These are phyloP conservation scores for Epinephelus fuscoguttatus DNA, from an alignment of 2,113 vertebrate species.

Conservation along the genomic window DNA sequence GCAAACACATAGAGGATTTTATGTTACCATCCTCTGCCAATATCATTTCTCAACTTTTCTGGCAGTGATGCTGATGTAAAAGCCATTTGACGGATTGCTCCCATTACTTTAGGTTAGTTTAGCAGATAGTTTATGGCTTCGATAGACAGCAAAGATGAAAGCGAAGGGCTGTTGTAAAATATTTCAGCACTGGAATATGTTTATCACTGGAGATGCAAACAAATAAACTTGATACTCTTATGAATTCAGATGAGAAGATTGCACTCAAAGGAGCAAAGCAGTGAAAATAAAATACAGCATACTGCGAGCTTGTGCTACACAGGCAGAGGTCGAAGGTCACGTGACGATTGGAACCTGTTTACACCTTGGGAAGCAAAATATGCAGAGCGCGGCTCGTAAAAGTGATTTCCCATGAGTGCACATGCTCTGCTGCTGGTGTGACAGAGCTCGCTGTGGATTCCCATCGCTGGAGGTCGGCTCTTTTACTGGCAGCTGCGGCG, in stretches of 20 bases:
- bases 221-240: conserved; percentile 1
- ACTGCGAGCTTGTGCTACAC: background rate
- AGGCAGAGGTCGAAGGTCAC: conserved; percentile 29
- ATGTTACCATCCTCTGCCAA: conserved; percentile 66
- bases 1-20: conserved; percentile 67
- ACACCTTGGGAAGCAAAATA: conserved; percentile 22
- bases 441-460: conserved; percentile 33
- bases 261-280: conserved; percentile 19
- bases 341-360: conserved; percentile 29
- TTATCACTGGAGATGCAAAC: conserved; percentile 14
- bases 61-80: conserved; percentile 47
- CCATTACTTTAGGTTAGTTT: conserved; percentile 48
- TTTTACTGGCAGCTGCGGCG: conserved; percentile 51
- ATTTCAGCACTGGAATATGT: conserved; percentile 4
- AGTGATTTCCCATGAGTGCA: conserved; percentile 36
- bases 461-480: conserved; percentile 38
- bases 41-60: conserved; percentile 68
- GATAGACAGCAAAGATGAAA: conserved; percentile 30
- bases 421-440: conserved; percentile 9
- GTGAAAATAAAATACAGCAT: background rate
- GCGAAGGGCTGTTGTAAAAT: background rate
- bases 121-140: conserved; percentile 46
- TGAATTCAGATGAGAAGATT: conserved; percentile 6
- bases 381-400: conserved; percentile 18
- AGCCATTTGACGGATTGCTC: conserved; percentile 57